Base-by-base conservation (phyloP, 2,888 invertebrate genomes). In the Chrysolina oricalcia region DNA sequence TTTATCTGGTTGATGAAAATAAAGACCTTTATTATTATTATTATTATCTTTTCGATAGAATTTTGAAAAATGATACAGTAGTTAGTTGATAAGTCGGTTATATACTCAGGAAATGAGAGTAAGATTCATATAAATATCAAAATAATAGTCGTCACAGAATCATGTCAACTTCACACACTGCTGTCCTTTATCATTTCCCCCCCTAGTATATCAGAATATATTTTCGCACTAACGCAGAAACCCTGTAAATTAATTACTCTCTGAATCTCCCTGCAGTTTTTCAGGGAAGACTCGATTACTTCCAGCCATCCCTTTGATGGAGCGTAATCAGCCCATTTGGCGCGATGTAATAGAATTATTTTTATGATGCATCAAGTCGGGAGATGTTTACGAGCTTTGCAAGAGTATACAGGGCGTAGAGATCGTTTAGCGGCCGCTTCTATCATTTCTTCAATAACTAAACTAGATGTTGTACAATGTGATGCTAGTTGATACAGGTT, bases 271-370 rank as follows among this genome's bases (percentile, higher is more conserved):
- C 74, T 71, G 80, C 81, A 79, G 83, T 83, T 84, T 85, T 84
- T 84, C 82, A 83, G 81, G 78, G 82, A 81, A 81, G 85, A 83
- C 83, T 82, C 83, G 83, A 84, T 85, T 85, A 84, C 84, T 81
- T 78, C 80, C 76, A 80, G 82, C 80, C 79, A 79, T 77, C 77
- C 76, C 74, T 78, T 80, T 82, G 82, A 83, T 81, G 81, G 82
- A 53, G 53, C 2, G 53, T 23, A 53, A 53, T 53, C 53, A 53
- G 21, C 53, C 21, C 53, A 19, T 53, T 53, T 13, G 53, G 53
- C 53, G 5, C 53, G 23, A 21, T 53, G 21, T 53, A 53, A 53
- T 53, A 17, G 21, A 53, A 53, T 53, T 53, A 53, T 53, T 53
- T 53, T 53, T 21, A 53, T 21, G 53, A 53, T 53, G 23, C 19